Evolutionary conservation across 2,888 invertebrate species (phyloP), one percentile per base, ranked within the genome.

Genomic region (Cordilura impudica): DNA sequence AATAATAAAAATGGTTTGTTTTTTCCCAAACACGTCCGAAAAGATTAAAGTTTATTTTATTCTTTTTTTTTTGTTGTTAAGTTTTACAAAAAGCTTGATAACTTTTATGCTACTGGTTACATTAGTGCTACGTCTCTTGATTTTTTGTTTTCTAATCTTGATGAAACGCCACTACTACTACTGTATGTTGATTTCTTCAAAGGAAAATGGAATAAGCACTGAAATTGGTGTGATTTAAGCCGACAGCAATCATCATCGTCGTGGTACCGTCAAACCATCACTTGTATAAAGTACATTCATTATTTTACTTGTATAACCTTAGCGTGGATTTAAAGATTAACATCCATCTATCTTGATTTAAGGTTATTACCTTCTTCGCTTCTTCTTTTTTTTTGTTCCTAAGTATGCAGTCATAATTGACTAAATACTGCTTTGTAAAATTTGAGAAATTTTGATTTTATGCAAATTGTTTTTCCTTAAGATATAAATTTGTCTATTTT

Each of bases 221-320:
- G 10, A 76, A 76, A 70, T 56, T 76, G 63, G 75, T 70, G 75
- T 76, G 69, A 76, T 69, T 69, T 56, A 56, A 8, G 63, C 75
- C 21, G 21, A 7, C 21, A 49, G 75, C 49, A 43, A 74, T 12
- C 35, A 58, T 60, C 56, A 69, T 47, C 49, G 26, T 63, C 75
- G 67, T 67, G 31, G 45, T 67, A 39, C 61, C 63, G 60, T 51
- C 73, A 43, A 39, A 12, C 29, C 31, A 54, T 23, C 54, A 19
- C 2, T 26, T 51, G 14, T 14, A 60, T 21, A 45, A 56, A 63
- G 58, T 49, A 56, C 56, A 76, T 39, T 70, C 63, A 76, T 76
- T 76, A 76, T 70, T 76, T 76, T 76, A 76, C n/a, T n/a, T n/a
- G n/a, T n/a, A n/a, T 76, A 70, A 76, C 69, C 69, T 60, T 45